phyloP scores from a whole-genome alignment of 2,797 vertebrate species.

The Micromesistius poutassou region DNA sequence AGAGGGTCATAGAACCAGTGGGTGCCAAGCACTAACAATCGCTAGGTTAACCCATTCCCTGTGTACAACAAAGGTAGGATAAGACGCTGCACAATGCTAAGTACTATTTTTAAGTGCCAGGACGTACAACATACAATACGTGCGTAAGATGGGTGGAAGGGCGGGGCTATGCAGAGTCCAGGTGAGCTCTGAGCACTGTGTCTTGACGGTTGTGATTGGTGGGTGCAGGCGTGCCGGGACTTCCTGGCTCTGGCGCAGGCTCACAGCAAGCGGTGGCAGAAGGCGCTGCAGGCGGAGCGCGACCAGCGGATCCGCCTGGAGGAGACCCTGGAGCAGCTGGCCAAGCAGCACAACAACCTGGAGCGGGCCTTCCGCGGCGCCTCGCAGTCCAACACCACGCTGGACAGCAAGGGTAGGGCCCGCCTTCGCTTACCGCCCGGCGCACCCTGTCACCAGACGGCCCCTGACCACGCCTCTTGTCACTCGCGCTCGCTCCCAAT shows the following conservation, averaged over 20 bases:
- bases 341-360: constrained; percentile 96
- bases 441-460: background rate
- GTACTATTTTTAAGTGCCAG: too few relatives aligned
- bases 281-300: constrained; percentile 89
- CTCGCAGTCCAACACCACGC: constrained; percentile 59
- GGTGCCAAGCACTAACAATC: too few relatives aligned
- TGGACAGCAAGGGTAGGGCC: constrained; percentile 79
- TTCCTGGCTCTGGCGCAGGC: constrained; percentile 88
- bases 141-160: too few relatives aligned
- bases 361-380: constrained; percentile 92
- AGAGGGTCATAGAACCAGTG: too few relatives aligned
- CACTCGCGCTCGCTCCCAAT: too few relatives aligned
- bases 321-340: constrained; percentile 93
- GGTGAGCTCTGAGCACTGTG: too few relatives aligned
- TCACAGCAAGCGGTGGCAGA: constrained; percentile 96
- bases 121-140: too few relatives aligned
- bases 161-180: too few relatives aligned
- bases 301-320: constrained; percentile 93
- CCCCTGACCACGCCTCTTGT: too few relatives aligned
- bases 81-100: too few relatives aligned
- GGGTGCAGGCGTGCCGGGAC: constrained; percentile 87
- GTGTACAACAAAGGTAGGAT: too few relatives aligned
- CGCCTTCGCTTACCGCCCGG: background rate
- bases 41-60: too few relatives aligned
- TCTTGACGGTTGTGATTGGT: background rate